phyloP scores from a whole-genome alignment of 64 coral and sea anemone genomes.

The Astreopora myriophthalma region DNA sequence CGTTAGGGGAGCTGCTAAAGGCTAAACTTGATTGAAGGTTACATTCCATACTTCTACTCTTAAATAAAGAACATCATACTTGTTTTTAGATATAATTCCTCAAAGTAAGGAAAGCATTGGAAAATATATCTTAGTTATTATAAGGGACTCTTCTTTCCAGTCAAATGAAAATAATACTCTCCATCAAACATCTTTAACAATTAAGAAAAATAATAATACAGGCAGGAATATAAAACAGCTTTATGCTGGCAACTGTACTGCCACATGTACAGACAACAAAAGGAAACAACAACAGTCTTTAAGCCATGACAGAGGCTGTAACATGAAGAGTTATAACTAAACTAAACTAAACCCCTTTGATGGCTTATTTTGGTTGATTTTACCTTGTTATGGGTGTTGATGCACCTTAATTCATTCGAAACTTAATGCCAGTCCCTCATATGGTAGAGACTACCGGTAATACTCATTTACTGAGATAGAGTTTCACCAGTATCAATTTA shows the following conservation, averaged over 20 bases:
- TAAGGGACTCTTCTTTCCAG: not conserved
- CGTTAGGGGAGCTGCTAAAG: not conserved
- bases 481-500: not conserved
- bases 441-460: not conserved
- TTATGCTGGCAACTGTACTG: not conserved
- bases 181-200: not conserved
- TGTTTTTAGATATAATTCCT: not conserved
- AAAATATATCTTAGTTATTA: not conserved
- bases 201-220: not conserved
- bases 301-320: not conserved
- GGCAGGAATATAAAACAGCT: not conserved
- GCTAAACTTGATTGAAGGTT: not conserved
- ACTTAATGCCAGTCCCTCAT: not conserved
- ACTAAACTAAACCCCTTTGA: not conserved
- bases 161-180: not conserved
- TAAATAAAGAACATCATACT: not conserved
- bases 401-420: not conserved
- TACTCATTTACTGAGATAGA: not conserved
- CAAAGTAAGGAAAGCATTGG: not conserved
- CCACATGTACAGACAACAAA: conserved; percentile 11
- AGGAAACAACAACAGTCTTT: not conserved
- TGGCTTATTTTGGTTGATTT: not conserved
- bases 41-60: not conserved
- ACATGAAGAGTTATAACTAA: not conserved
- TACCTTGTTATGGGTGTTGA: not conserved